These are phyloP conservation scores for Cliona cf. orientalis DNA, from an alignment of 37 sponge, comb jelly and placozoan species.

Conservation along the genomic window DNA sequence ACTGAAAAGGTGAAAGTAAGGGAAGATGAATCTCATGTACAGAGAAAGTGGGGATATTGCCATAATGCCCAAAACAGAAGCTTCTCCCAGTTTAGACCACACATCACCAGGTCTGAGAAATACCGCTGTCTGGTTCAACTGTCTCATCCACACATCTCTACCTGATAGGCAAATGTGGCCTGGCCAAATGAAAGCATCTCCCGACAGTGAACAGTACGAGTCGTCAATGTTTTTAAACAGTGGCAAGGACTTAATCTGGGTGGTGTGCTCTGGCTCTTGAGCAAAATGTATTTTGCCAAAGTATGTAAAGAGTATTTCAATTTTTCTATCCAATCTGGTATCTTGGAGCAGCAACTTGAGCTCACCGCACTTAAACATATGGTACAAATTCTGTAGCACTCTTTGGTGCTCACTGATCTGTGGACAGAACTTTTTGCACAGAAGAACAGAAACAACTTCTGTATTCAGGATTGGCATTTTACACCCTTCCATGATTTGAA, in stretches of 20 bases:
- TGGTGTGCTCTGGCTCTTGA: not conserved
- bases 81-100: not conserved
- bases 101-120: not conserved
- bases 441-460: too few species aligned
- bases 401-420: not conserved
- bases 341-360: not conserved
- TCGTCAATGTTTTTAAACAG: conserved; percentile 22
- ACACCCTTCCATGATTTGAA: not conserved
- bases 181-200: not conserved
- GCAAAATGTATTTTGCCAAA: not conserved
- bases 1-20: not conserved
- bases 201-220: not conserved
- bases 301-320: not conserved
- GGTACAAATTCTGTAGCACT: not conserved
- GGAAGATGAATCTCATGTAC: not conserved
- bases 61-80: not conserved
- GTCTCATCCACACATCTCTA: not conserved
- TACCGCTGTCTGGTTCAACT: not conserved
- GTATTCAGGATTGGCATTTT: conserved; percentile 10
- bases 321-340: not conserved
- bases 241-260: conserved; percentile 25
- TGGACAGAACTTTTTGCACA: conserved; percentile 6
- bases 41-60: not conserved
- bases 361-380: not conserved
- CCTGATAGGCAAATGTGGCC: not conserved